phyloP scores from a whole-genome alignment of 2,797 vertebrate genomes.

The Pseudochaenichthys georgianus region DNA sequence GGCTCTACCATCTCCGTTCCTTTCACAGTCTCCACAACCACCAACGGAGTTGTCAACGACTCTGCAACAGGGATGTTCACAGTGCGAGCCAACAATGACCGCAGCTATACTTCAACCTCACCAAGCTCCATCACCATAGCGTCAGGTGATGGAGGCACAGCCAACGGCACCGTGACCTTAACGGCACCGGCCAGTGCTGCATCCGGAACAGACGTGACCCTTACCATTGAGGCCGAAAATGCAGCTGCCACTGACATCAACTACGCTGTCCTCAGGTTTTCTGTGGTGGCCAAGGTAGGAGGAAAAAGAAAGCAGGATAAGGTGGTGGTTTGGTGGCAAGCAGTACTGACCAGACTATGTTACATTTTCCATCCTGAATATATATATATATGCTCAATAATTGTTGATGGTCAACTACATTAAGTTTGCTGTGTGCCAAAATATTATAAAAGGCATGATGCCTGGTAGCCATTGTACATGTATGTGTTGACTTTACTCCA shows the following conservation, averaged over 20 bases:
- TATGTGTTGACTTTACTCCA: neutral
- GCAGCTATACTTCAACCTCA: conserved; percentile 12
- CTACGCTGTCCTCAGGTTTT: conserved; percentile 71
- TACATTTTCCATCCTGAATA: neutral
- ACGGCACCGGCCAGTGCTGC: conserved; percentile 45
- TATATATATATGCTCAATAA: neutral
- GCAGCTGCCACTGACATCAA: conserved; percentile 64
- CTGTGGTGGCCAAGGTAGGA: conserved; percentile 71
- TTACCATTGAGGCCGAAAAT: conserved; percentile 76
- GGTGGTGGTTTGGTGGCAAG: neutral
- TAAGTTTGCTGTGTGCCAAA: neutral
- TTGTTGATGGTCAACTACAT: neutral
- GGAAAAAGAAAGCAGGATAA: neutral
- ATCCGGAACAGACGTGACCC: conserved; percentile 76
- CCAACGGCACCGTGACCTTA: conserved; percentile 57
- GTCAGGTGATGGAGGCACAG: conserved; percentile 37
- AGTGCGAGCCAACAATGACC: conserved; percentile 71
- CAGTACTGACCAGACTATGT: neutral
- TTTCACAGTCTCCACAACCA: conserved; percentile 61
- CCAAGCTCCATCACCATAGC: conserved; percentile 43
- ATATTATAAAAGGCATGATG: neutral
- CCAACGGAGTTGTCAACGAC: conserved; percentile 24
- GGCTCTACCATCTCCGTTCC: conserved; percentile 66
- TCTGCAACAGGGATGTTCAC: conserved; percentile 42
- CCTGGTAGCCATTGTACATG: neutral